Base-by-base conservation (phyloP, 2,113 vertebrate species). In the Corythornis cristatus region DNA sequence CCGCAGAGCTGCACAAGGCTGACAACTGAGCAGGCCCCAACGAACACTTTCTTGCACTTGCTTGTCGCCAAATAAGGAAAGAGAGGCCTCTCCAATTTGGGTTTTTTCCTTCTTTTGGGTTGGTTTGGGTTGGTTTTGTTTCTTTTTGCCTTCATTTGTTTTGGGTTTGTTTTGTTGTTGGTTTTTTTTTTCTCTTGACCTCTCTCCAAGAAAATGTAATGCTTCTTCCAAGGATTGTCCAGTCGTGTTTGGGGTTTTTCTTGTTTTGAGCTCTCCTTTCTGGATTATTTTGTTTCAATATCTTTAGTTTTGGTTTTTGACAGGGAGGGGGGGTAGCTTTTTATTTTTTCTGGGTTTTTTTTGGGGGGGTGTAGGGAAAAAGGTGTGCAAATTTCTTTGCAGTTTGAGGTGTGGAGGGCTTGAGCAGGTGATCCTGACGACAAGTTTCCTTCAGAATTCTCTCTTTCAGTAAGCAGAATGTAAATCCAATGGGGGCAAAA, bases 1-100 rank as follows among this genome's bases (percentile, higher is more conserved):
- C 96, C n/a, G 98, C 98, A 98, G 99, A 99, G 77, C 98, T 98
- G 96, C 99, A 99, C 96, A 99, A 99, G 96, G 97, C 97, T 94
- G 98, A 98, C 97, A 98, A 98, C 97, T 98, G 95, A 98, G 95
- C 96, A 97, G 97, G 88, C 74, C 94, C 93, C 96, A 91, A 96
- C 18, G 97, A 97, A 98, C 94, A 95, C 96, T 98, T 98, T 98
- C 97, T 98, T 98, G 97, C 98, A 98, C 98, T 98, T 98, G 98
- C 98, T 98, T 98, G 97, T 98, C 97, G 96, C 98, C 98, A 98
- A 98, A 98, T 98, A 98, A 97, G 96, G 94, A 97, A 97, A 98
- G 97, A 98, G 96, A 98, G 98, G 97, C 37, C 37, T 37, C 37
- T 37, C 37, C 37, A 37, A 37, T 37, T 37, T 37, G 37, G 37